Evolutionary conservation across 2,888 invertebrate species (phyloP), one percentile per base, ranked within the genome.

Genomic region (Pogonocherus hispidulus): DNA sequence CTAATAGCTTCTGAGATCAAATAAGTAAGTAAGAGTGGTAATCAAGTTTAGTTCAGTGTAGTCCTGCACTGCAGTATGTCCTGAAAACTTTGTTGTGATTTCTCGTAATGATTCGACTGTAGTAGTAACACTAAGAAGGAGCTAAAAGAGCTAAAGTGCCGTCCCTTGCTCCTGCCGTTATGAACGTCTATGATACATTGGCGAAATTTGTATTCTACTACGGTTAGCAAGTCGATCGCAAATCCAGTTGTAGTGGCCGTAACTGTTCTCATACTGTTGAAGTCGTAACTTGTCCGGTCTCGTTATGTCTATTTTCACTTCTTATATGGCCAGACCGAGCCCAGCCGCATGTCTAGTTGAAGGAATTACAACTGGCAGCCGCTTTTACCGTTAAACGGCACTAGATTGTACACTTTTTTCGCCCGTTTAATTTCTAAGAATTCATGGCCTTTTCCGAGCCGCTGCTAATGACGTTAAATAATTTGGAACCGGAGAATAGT

Each of bases 291-390:
- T 79, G 81, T 81, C 79, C 78, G 73, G 77, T 81, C 82, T 81
- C 80, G 79, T 82, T 81, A 81, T 76, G 80, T 81, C 81, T 77
- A 81, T 83, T 82, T 82, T 81, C 81, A 80, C 81, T 80, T 81
- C 82, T 77, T 83, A 82, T 82, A 83, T 80, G 81, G 82, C 76
- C 78, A 66, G 74, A 74, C 78, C 77, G 71, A 73, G 74, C 75
- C 77, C 72, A 73, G 69, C 66, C 71, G 67, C 74, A 63, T 71
- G 68, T 75, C 74, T 74, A 68, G 69, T 69, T 70, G 73, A 76
- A 79, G 78, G 76, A 79, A 80, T 81, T 80, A 78, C 77, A 73
- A 73, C 76, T 75, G 76, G 71, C 78, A 75, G 76, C 65, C 73
- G 74, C 66, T 69, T 68, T 78, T 77, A 78, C 80, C 75, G 79